A percentile compares a stretch with the other conserved stretches of the same genome.
phyloP scores from a whole-genome alignment of 35 echinoderm and acorn worm genomes.

The Nesometra sesokonis region DNA sequence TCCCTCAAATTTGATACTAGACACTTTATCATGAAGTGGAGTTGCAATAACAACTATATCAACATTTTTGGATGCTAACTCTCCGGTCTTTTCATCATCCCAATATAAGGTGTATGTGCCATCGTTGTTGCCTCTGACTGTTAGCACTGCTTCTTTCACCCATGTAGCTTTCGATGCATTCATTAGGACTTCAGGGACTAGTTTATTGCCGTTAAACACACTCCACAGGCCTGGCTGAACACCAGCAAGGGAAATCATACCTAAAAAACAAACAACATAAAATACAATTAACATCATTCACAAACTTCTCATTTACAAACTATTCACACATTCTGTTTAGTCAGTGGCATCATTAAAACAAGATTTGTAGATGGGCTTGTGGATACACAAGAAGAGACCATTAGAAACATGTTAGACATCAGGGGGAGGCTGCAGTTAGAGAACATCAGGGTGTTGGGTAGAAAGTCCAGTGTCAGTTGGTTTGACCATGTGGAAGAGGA shows the following conservation, averaged over 20 bases:
- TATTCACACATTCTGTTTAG: too few species aligned
- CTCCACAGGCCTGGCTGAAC: conserved; percentile 72
- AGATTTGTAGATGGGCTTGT: too few species aligned
- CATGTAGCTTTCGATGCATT: conserved; percentile 26
- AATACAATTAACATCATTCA: too few species aligned
- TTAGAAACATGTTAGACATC: too few species aligned
- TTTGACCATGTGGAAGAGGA: too few species aligned
- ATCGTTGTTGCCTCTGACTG: background rate
- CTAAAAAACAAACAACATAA: conserved; percentile 13
- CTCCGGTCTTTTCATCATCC: background rate
- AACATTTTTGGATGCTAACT: conserved; percentile 8
- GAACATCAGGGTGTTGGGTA: too few species aligned
- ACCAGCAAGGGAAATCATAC: conserved; percentile 64
- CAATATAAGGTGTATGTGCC: background rate
- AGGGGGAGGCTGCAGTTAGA: too few species aligned
- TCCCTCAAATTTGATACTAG: conserved; percentile 43
- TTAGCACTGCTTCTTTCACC: conserved; percentile 4
- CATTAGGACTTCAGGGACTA: conserved; percentile 31
- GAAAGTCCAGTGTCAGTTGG: too few species aligned
- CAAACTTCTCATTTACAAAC: too few species aligned
- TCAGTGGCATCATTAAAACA: too few species aligned
- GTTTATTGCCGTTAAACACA: conserved; percentile 60
- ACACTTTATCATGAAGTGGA: conserved; percentile 37
- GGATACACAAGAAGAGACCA: too few species aligned
- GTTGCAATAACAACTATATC: conserved; percentile 78